Evolutionary conservation across 2,888 invertebrate genomes (phyloP).

Genomic region (Ochlodes sylvanus): DNA sequence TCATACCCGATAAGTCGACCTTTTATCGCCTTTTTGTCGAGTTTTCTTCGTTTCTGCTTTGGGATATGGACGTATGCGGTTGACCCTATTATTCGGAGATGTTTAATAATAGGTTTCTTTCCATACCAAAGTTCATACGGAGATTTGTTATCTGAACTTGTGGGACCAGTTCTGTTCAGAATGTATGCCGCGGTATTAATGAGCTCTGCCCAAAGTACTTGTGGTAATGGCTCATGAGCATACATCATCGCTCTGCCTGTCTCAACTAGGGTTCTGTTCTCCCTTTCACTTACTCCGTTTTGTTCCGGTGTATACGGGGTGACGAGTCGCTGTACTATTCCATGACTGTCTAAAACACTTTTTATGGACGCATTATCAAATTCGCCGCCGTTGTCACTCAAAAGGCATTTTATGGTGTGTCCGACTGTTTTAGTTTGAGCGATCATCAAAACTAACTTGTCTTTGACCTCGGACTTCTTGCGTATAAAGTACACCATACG

Average conservation of each 20-base stretch:
- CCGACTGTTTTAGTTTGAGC: too few species aligned
- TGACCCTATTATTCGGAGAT: neutral
- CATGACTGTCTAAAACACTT: neutral
- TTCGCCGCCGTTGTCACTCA: too few species aligned
- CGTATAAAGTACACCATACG: too few species aligned
- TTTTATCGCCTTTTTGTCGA: neutral
- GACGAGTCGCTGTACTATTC: neutral
- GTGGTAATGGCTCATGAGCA: neutral
- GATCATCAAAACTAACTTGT: too few species aligned
- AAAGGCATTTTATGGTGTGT: too few species aligned
- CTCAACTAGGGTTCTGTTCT: neutral
- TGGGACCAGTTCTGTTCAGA: slow-evolving; percentile 3
- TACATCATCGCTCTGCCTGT: neutral
- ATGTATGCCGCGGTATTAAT: neutral
- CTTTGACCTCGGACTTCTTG: too few species aligned
- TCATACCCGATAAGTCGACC: neutral
- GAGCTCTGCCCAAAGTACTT: neutral
- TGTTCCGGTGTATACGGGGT: slow-evolving; percentile 1
- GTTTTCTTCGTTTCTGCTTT: neutral
- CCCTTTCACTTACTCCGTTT: neutral
- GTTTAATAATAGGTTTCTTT: neutral
- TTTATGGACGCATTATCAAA: too few species aligned
- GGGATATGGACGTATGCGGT: neutral
- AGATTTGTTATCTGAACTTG: neutral
- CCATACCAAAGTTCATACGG: neutral